phyloP scores from a whole-genome alignment of 2,113 vertebrate species.

The Scortum barcoo region DNA sequence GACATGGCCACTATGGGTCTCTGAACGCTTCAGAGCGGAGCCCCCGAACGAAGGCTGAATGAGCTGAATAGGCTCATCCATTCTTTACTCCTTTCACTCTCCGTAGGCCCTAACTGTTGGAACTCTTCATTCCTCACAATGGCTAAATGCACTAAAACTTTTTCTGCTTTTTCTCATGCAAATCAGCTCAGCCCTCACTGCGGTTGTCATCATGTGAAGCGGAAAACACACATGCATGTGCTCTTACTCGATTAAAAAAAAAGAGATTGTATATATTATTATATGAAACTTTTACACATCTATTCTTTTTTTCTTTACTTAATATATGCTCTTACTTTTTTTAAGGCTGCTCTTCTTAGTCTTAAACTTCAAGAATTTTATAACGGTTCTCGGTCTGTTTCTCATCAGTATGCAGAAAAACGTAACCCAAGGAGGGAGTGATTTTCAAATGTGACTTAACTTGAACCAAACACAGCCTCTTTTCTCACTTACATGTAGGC shows the following conservation, averaged over 20 bases:
- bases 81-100: slow-evolving; percentile 91
- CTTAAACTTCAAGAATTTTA: not conserved
- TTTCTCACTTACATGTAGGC: slow-evolving; percentile 40
- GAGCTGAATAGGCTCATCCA: slow-evolving; percentile 93
- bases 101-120: slow-evolving; percentile 89
- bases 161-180: slow-evolving; percentile 93
- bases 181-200: slow-evolving; percentile 86
- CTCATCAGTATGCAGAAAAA: slow-evolving; percentile 31
- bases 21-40: slow-evolving; percentile 87
- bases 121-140: slow-evolving; percentile 97
- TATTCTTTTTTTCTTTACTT: not conserved
- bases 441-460: slow-evolving; percentile 25
- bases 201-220: slow-evolving; percentile 86
- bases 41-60: slow-evolving; percentile 85
- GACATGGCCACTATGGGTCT: slow-evolving; percentile 90
- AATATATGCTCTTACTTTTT: not conserved
- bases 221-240: slow-evolving; percentile 73
- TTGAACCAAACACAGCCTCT: slow-evolving; percentile 10
- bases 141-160: slow-evolving; percentile 94
- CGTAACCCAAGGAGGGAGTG: not conserved
- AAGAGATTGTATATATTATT: not conserved
- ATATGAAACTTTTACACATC: slow-evolving; percentile 46
- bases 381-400: slow-evolving; percentile 9
- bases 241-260: slow-evolving; percentile 64
- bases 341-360: not conserved